phyloP scores from a whole-genome alignment of 2,797 vertebrate species.

The Thaleichthys pacificus region DNA sequence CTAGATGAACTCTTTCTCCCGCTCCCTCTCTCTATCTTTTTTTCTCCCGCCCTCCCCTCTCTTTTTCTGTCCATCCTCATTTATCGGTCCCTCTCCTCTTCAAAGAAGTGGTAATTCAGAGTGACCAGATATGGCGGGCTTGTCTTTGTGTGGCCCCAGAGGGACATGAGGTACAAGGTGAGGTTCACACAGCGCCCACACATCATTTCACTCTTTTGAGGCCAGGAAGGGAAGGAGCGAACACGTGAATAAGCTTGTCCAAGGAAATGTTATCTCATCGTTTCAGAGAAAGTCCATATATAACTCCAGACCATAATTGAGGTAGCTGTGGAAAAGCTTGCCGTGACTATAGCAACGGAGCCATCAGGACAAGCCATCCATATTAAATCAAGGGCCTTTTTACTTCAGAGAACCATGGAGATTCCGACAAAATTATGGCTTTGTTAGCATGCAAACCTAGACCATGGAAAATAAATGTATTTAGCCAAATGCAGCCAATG shows the following conservation, averaged over 20 bases:
- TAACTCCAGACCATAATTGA: slow-evolving; percentile 17
- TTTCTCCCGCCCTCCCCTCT: neutral
- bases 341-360: slow-evolving; percentile 33
- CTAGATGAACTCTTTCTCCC: neutral
- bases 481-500: neutral
- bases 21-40: neutral
- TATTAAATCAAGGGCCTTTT: slow-evolving; percentile 8
- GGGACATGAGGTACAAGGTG: slow-evolving; percentile 10
- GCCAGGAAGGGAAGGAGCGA: too few relatives aligned
- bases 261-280: neutral
- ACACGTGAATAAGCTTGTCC: neutral
- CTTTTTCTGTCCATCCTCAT: neutral
- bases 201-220: neutral
- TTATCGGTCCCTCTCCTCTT: neutral
- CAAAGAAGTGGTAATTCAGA: neutral
- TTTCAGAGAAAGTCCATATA: slow-evolving; percentile 25
- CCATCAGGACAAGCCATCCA: neutral
- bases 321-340: slow-evolving; percentile 9
- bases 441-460: neutral
- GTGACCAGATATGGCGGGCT: neutral
- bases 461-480: neutral
- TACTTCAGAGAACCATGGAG: neutral
- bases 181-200: too few relatives aligned
- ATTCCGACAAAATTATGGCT: neutral
- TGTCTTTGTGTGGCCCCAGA: neutral